Evolutionary conservation across 2,888 invertebrate genomes (phyloP), one percentile per base, ranked within the genome.

Genomic region (Ichneumoninae sp.): DNA sequence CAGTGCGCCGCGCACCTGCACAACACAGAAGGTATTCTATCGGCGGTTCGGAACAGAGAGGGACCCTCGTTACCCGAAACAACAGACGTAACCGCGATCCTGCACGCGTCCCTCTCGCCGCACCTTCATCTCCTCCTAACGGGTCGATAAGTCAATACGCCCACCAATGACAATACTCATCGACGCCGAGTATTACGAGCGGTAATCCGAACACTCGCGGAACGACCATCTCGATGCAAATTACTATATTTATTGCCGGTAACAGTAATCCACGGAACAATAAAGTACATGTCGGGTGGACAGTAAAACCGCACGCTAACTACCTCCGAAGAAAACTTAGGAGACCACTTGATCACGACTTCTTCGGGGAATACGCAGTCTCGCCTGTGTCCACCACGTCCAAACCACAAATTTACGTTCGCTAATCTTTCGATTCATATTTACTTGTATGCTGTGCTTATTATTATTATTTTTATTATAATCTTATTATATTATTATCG

Each of bases 71-170:
- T 89, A 88, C 85, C 83, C 81, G 86, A 88, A 89, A 89, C 89
- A 88, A 89, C 90, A 86, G 87, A 86, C 87, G 87, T 86, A 87
- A 88, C 88, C 87, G 85, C 88, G 86, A 88, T 86, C 84, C 88
- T 87, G 87, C 40, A 75, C 54, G 60, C 60, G 73, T 60, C 40
- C 68, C 73, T 69, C 69, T 33, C 50, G 19, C 33, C 54, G 47
- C 81, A 77, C 63, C 70, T 60, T 74, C 54, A 69, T 78, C 77
- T 78, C 74, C 77, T 85, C 54, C 44, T 70, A 19, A 16, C 47
- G 70, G 83, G 66, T 87, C 89, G 90, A 90, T 91, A 89, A 90
- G 90, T 91, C 91, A 89, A 91, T 91, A 91, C 87, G 84, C 87
- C 26, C 33, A 33, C 60, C 73, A 65, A 74, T 85, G 87, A 91